Evolutionary conservation across 2,888 invertebrate species (phyloP).

Genomic region (Catocala nupta): DNA sequence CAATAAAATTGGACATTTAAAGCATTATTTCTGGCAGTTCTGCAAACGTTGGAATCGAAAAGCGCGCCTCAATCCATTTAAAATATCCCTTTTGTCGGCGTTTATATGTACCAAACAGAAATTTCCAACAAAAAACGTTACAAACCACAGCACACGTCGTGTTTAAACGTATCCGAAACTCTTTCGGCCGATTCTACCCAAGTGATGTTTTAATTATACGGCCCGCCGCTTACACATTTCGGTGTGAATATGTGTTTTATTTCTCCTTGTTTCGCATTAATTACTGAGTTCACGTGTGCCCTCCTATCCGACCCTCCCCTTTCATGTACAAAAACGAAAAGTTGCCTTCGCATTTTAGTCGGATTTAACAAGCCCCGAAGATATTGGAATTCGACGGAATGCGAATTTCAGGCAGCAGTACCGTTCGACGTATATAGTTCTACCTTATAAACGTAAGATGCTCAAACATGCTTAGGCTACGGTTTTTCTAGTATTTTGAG

Average conservation of each 20-base stretch:
- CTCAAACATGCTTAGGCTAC: constrained; percentile 15
- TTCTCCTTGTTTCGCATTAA: constrained; percentile 77
- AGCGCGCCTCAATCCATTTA: constrained; percentile 9
- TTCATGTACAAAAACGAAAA: constrained; percentile 71
- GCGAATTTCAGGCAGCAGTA: constrained; percentile 38
- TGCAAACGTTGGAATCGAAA: not conserved
- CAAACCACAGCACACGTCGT: constrained; percentile 37
- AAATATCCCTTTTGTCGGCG: constrained; percentile 20
- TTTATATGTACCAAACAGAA: constrained; percentile 32
- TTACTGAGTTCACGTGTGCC: constrained; percentile 64
- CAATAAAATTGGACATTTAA: not conserved
- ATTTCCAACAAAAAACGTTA: constrained; percentile 36
- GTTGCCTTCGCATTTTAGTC: constrained; percentile 52
- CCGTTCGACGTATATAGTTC: constrained; percentile 34
- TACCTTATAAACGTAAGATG: constrained; percentile 26
- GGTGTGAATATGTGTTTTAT: constrained; percentile 70
- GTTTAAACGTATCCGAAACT: constrained; percentile 50
- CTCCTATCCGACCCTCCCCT: constrained; percentile 58
- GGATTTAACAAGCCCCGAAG: constrained; percentile 60
- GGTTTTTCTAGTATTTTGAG: constrained; percentile 17
- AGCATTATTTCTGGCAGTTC: not conserved
- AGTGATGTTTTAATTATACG: constrained; percentile 77
- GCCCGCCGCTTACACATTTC: constrained; percentile 64
- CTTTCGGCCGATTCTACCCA: constrained; percentile 57
- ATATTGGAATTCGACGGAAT: constrained; percentile 53